Percentiles rank a stretch among this genome's conserved stretches.
Conservation (phyloP, 2,797 vertebrate genomes). For the Trachurus trachurus region DNA sequence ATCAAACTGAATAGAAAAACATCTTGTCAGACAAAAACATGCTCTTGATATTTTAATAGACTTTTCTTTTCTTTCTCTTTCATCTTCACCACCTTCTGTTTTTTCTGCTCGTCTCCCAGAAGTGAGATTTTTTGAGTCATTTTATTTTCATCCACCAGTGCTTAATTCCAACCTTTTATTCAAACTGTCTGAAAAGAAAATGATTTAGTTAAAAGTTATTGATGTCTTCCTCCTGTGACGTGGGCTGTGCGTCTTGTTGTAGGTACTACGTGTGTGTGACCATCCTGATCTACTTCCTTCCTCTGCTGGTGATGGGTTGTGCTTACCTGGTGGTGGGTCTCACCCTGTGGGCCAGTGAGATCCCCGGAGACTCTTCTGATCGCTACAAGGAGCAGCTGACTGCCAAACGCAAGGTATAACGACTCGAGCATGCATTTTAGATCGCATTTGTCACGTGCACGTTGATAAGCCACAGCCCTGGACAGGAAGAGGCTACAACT, state of each 20-base stretch:
- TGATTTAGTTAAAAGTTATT: too few species aligned
- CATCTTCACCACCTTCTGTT: too few species aligned
- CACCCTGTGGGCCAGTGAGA: conserved; percentile 96
- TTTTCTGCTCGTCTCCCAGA: too few species aligned
- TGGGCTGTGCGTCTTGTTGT: conserved; percentile 24
- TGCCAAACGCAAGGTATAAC: conserved; percentile 94
- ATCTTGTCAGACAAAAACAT: too few species aligned
- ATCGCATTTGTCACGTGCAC: neutral
- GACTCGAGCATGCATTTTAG: neutral
- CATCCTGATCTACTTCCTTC: conserved; percentile 94
- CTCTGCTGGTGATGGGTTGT: conserved; percentile 94
- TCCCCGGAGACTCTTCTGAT: conserved; percentile 95
- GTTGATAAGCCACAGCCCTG: neutral
- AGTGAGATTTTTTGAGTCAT: too few species aligned
- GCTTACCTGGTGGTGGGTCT: conserved; percentile 94
- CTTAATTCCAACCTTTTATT: too few species aligned
- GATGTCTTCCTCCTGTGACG: too few species aligned
- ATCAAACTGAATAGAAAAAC: too few species aligned
- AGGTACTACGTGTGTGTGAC: conserved; percentile 96
- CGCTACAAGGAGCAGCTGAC: conserved; percentile 96
- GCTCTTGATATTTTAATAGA: too few species aligned
- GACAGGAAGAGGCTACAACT: neutral
- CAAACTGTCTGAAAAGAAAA: too few species aligned
- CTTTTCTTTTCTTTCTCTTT: too few species aligned
- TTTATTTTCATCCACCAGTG: too few species aligned